phyloP scores from a whole-genome alignment of 2,113 vertebrate species.

The Tetrax tetrax region DNA sequence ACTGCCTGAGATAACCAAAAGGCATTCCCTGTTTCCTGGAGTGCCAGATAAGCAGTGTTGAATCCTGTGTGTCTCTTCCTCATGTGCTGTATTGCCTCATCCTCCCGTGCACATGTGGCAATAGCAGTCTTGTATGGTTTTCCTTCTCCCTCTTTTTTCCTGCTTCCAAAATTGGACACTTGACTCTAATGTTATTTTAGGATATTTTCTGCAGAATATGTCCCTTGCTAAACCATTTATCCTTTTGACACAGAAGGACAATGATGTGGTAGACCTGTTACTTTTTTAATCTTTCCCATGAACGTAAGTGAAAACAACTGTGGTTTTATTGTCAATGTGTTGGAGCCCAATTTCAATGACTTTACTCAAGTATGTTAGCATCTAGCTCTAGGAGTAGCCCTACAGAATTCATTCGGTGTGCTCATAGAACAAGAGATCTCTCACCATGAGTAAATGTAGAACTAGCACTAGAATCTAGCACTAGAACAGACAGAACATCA shows the following conservation, averaged over 20 bases:
- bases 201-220: background rate
- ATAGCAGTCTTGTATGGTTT: background rate
- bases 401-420: background rate
- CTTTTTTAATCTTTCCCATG: background rate
- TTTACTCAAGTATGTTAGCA: background rate
- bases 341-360: background rate
- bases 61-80: background rate
- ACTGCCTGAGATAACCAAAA: background rate
- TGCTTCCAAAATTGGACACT: background rate
- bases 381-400: background rate
- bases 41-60: background rate
- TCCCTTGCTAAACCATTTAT: background rate
- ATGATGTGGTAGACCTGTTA: background rate
- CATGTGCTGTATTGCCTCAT: background rate
- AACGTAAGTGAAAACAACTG: background rate
- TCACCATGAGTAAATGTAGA: background rate
- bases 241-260: background rate
- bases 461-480: background rate
- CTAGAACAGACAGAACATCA: background rate
- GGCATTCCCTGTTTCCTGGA: background rate
- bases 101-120: fast-evolving
- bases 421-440: background rate
- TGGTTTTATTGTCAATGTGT: background rate
- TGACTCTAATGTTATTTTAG: background rate
- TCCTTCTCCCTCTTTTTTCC: background rate